These are phyloP conservation scores for Dromas ardeola DNA, from an alignment of 2,113 vertebrate species.

Conservation along the genomic window DNA sequence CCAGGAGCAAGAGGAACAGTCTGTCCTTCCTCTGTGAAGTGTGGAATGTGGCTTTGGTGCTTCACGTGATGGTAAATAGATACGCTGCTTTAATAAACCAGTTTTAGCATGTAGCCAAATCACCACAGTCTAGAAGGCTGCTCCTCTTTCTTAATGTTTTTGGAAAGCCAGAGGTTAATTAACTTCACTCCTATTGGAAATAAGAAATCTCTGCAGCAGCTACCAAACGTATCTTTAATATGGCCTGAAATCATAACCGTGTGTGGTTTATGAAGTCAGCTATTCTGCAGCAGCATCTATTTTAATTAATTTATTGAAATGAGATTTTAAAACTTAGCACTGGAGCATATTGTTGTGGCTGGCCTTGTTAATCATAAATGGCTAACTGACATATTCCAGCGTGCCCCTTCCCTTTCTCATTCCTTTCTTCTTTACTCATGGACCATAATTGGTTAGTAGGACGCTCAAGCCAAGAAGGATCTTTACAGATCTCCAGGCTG, in stretches of 20 bases:
- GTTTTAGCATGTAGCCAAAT: neutral
- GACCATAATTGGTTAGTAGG: neutral
- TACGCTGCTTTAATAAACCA: neutral
- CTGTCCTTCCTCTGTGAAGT: neutral
- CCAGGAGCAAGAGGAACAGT: fast-evolving
- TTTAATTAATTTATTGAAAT: conserved; percentile 15
- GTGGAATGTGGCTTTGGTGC: neutral
- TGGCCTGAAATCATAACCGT: neutral
- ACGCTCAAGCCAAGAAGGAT: neutral
- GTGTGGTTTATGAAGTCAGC: neutral
- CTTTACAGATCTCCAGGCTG: neutral
- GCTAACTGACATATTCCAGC: neutral
- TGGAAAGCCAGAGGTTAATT: neutral
- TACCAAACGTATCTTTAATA: neutral
- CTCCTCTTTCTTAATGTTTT: neutral
- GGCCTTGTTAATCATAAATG: neutral
- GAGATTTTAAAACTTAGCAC: neutral
- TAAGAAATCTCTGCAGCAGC: neutral
- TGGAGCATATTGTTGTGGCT: neutral
- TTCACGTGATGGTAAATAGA: neutral
- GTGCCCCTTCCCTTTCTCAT: neutral
- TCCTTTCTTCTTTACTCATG: neutral
- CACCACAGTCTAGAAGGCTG: neutral
- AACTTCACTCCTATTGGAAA: neutral
- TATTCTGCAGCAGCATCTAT: neutral